Evolutionary conservation across 2,113 vertebrate species (phyloP), one percentile per base, ranked within the genome.

Genomic region (Bagarius yarrelli): DNA sequence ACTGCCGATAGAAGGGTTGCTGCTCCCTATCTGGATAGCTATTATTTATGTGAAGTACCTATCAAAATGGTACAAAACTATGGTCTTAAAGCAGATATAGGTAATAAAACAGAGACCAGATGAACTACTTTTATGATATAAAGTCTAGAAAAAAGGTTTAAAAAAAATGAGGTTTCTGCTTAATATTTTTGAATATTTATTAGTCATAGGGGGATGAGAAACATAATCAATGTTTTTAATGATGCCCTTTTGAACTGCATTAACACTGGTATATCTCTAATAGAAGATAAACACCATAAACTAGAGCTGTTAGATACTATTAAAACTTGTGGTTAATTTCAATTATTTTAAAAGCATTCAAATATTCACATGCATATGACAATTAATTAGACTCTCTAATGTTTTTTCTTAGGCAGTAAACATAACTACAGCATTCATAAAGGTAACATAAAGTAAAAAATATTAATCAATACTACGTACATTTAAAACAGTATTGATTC

Each of bases 1-100:
- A 76, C 47, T 82, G 64, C 79, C 77, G 79, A 83, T 66, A 19
- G 83, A 79, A 50, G 19, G 8, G 30, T 25, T 8, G 27, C 19
- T 60, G 32, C 56, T 55, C 4, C 23, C 23, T 75, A 71, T 52
- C 21, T 59, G 25, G 50, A 60, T 21, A 34, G 55, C 47, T 25
- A 60, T 50, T 71, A 47, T 44, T 21, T 21, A 80, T 72, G 67
- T 36, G 56, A 72, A 60, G 69, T 72, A 19, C 60, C 67, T 71
- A 71, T 71, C 53, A 32, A 44, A 71, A 71, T 21, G 34, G 67
- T 60, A 47, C 78, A 79, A 30, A 70, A 72, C 27, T 19, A 27
- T 59, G 36, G 55, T 30, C 67, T 80, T 71, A 16, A 79, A 79
- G 32, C 36, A 36, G 15, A 15, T 5, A 21, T 30, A 25, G 64